phyloP scores from a whole-genome alignment of 2,113 vertebrate species.

The Protobothrops mucrosquamatus region DNA sequence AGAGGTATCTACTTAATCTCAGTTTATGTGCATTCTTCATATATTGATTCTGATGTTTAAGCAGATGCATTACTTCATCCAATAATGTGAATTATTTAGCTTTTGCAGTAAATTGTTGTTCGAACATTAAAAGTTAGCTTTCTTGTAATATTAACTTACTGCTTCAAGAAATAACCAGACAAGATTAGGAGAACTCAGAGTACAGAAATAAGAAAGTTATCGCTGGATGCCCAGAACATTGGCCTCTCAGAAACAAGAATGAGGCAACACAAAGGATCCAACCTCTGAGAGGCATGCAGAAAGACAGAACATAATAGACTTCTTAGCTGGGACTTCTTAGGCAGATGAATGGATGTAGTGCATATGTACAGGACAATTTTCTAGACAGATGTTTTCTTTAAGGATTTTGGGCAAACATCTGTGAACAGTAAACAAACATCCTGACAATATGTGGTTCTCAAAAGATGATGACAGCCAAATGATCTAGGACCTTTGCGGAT shows the following conservation, averaged over 20 bases:
- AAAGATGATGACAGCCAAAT: slow-evolving; percentile 44
- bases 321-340: slow-evolving; percentile 14
- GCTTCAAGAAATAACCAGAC: background rate
- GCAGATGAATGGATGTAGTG: slow-evolving; percentile 34
- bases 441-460: slow-evolving; percentile 40
- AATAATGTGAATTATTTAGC: background rate
- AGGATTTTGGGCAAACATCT: background rate
- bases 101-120: background rate
- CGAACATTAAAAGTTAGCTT: background rate
- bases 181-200: background rate
- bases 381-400: slow-evolving; percentile 48
- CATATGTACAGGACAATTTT: slow-evolving; percentile 34
- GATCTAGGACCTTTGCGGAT: background rate
- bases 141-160: background rate
- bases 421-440: slow-evolving; percentile 47
- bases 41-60: background rate
- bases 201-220: background rate
- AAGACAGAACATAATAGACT: background rate
- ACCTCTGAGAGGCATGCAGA: background rate
- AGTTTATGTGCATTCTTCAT: background rate
- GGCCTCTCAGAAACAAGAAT: background rate
- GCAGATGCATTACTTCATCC: background rate
- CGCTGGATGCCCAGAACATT: background rate
- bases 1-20: background rate
- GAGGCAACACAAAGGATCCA: background rate